A percentile compares a stretch with the other conserved stretches of the same genome.
Evolutionary conservation across 1,140 invertebrate species (phyloP).

Genomic region (Achroia grisella): DNA sequence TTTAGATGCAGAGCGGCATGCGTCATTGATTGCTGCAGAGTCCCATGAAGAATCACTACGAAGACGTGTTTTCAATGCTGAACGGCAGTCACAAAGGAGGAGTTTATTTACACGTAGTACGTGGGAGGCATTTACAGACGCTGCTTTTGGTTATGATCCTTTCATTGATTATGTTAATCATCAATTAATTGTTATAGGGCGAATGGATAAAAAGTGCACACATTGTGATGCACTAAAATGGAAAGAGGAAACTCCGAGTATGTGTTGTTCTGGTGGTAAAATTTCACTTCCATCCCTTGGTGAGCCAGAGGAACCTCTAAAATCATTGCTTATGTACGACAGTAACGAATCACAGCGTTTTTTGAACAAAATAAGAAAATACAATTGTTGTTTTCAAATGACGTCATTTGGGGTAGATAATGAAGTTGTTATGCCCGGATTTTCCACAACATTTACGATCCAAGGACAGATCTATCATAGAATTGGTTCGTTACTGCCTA

Average conservation of each 20-base stretch:
- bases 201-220: constrained; percentile 26
- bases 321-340: constrained; percentile 20
- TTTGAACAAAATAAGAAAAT: constrained; percentile 41
- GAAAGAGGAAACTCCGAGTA: constrained; percentile 36
- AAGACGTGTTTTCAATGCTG: constrained; percentile 13
- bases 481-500: too few relatives aligned
- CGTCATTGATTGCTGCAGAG: constrained; percentile 13
- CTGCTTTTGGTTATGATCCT: constrained; percentile 25
- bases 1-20: constrained; percentile 19
- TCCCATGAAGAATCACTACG: constrained; percentile 12
- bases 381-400: constrained; percentile 62
- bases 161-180: constrained; percentile 20
- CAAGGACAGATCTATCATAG: constrained; percentile 67
- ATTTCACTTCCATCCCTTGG: too few relatives aligned
- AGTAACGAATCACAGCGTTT: constrained; percentile 45
- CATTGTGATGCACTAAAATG: constrained; percentile 39
- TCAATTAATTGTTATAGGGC: constrained; percentile 18
- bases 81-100: constrained; percentile 16
- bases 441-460: constrained; percentile 46
- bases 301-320: constrained; percentile 32
- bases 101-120: constrained; percentile 11
- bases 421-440: constrained; percentile 25
- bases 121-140: constrained; percentile 22
- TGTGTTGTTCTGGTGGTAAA: too few relatives aligned
- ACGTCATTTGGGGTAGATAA: constrained; percentile 50